Evolutionary conservation across 2,797 vertebrate species (phyloP), one percentile per base, ranked within the genome.

Genomic region (Molothrus aeneus): DNA sequence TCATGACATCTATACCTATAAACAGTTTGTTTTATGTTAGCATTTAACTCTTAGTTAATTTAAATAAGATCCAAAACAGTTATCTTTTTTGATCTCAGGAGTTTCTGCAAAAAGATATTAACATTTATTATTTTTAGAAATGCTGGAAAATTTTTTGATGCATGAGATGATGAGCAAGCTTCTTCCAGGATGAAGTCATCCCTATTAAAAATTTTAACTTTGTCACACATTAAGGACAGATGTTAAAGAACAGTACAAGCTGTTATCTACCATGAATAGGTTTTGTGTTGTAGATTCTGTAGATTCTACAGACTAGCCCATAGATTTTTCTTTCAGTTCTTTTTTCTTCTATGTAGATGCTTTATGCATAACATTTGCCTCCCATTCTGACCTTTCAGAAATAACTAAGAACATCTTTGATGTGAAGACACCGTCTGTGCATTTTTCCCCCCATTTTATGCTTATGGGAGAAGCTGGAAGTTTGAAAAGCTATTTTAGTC

Each of bases 51-150:
- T 74, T 87, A 61, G 15, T 60, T 77, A 22, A 86, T 75, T 86
- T 75, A 90, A 92, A 70, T 90, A 75, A 88, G 63, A 88, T 69
- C 6, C 77, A 88, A 93, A 84, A 3, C 6, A 72, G 8, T 73
- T 81, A 53, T 70, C 40, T 70, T 88, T 64, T 88, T 51, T 73
- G 15, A 79, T 66, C 74, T 66, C 38, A 81, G 25, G 38, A 57
- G 6, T 34, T 90, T 94, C 19, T 94, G 64, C 32, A 73, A 56
- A 45, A 79, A 75, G 10, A 87, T 70, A 81, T 51, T 38, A 45
- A 19, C 21, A 56, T 56, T 77, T 53, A 45, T 86, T 95, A 88
- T 88, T 95, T 94, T 95, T 94, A 95, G 88, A 94, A 92, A 90
- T 93, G 61, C 48, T 90, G 53, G 78, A 73, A 86, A 86, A 42